phyloP scores from a whole-genome alignment of 2,113 vertebrate genomes.

The Callospermophilus lateralis region DNA sequence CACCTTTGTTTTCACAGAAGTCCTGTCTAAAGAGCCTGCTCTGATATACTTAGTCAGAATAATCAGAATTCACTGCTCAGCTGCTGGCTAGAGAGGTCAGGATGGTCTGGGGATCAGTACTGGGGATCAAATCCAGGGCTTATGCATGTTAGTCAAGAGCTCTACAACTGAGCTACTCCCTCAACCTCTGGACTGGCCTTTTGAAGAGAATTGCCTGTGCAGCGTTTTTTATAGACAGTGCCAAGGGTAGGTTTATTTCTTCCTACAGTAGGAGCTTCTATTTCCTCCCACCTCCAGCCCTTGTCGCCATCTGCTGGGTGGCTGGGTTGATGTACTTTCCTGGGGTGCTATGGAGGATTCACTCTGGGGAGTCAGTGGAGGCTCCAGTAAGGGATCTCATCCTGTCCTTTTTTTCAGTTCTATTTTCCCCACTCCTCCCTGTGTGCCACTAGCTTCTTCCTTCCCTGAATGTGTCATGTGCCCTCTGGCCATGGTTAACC shows the following conservation, averaged over 20 bases:
- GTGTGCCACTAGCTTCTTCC: not conserved
- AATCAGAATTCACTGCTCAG: not conserved
- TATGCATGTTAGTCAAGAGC: no score
- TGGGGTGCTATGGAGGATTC: not conserved
- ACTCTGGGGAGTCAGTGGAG: not conserved
- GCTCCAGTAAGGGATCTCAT: not conserved
- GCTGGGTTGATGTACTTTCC: not conserved
- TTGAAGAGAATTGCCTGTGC: not conserved
- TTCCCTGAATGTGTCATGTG: no score
- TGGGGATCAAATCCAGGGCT: not conserved
- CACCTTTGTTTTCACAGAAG: not conserved
- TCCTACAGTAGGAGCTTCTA: not conserved
- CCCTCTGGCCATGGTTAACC: not conserved
- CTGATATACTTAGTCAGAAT: not conserved
- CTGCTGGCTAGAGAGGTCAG: not conserved
- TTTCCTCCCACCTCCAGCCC: not conserved
- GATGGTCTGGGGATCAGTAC: not conserved
- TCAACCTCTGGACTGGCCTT: no score
- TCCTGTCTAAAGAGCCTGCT: not conserved
- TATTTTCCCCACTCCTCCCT: not conserved
- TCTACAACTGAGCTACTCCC: not conserved
- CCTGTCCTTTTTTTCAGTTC: not conserved
- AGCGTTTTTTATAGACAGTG: not conserved
- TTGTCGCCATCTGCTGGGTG: not conserved
- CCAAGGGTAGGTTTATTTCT: not conserved